These are phyloP conservation scores for Carterocephalus palaemon DNA, from an alignment of 2,888 invertebrate species.

Conservation along the genomic window DNA sequence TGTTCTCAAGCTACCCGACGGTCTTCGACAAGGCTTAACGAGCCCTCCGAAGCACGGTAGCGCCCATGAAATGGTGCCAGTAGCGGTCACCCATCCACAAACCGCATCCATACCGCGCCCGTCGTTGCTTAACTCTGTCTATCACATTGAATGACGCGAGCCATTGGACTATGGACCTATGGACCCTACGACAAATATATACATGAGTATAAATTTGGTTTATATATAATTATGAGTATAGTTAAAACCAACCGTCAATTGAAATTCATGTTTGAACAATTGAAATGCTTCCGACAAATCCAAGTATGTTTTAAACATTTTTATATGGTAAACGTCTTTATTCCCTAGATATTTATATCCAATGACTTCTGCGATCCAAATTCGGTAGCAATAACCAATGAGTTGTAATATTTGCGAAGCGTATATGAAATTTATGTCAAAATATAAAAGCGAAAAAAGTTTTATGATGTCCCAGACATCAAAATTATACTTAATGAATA, in stretches of 20 bases:
- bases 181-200: background rate
- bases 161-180: background rate
- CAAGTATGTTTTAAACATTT: slow-evolving; percentile 14
- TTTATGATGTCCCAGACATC: too few species aligned
- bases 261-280: slow-evolving; percentile 16
- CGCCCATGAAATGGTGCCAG: too few species aligned
- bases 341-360: background rate
- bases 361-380: slow-evolving; percentile 10
- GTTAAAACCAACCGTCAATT: slow-evolving; percentile 19
- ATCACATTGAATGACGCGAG: too few species aligned
- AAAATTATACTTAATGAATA: background rate
- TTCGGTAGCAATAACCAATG: slow-evolving; percentile 3
- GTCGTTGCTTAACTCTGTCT: too few species aligned
- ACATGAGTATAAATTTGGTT: background rate
- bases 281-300: slow-evolving; percentile 25
- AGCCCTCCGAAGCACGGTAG: too few species aligned
- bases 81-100: background rate
- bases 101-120: too few species aligned
- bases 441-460: slow-evolving; percentile 16
- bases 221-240: slow-evolving; percentile 2
- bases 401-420: slow-evolving; percentile 15
- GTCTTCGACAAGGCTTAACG: too few species aligned
- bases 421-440: slow-evolving; percentile 14
- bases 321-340: slow-evolving; percentile 4
- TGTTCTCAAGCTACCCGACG: too few species aligned